A percentile compares a stretch with the other conserved stretches of the same genome.
Evolutionary conservation across 2,113 vertebrate species (phyloP).

Genomic region (Microcebus griseorufus): DNA sequence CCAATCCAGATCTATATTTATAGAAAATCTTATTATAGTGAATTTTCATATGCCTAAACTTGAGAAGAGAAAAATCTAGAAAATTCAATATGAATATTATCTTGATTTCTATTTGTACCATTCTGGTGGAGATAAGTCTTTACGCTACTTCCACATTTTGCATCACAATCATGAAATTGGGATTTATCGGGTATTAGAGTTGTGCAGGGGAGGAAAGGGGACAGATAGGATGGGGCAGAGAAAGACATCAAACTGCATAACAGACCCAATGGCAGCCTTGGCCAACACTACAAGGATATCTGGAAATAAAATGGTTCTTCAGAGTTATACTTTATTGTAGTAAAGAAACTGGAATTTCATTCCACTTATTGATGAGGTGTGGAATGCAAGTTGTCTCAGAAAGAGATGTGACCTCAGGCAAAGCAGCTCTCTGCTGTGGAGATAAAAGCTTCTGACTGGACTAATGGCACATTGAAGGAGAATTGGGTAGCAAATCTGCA

Average conservation of each 20-base stretch:
- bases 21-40: not conserved
- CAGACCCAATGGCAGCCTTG: not conserved
- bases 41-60: not conserved
- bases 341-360: not conserved
- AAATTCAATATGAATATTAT: not conserved
- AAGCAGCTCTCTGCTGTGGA: not conserved
- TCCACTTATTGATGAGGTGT: not conserved
- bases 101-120: not conserved
- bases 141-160: not conserved
- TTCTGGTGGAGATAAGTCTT: not conserved
- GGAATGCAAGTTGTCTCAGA: not conserved
- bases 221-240: not conserved
- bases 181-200: not conserved
- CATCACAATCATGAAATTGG: not conserved
- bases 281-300: not conserved
- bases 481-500: fast-evolving
- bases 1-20: not conserved
- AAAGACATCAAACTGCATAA: not conserved
- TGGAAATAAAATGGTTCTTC: not conserved
- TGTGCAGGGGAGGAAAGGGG: not conserved
- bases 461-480: not conserved
- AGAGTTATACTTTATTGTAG: not conserved
- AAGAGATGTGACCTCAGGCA: not conserved
- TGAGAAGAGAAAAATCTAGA: not conserved
- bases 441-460: not conserved